Percentiles rank a stretch among this genome's conserved stretches.
Conservation (phyloP, 2,797 vertebrate genomes). For the Megalops cyprinoides region DNA sequence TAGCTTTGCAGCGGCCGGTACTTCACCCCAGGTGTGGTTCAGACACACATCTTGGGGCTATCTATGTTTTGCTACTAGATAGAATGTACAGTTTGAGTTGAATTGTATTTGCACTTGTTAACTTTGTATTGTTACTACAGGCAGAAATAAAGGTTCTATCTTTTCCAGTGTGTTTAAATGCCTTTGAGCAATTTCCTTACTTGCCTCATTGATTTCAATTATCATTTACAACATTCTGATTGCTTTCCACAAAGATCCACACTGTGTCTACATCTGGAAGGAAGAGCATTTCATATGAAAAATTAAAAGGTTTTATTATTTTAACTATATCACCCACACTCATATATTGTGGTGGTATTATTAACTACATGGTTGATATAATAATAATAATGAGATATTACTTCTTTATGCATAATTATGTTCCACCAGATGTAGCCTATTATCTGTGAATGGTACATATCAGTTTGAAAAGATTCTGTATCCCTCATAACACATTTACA, state of each 20-base stretch:
- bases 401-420: too few relatives aligned
- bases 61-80: slow-evolving; percentile 37
- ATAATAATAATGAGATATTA: too few relatives aligned
- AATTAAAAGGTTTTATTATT: not conserved
- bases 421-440: too few relatives aligned
- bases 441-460: too few relatives aligned
- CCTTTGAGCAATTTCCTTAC: not conserved
- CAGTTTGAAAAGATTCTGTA: too few relatives aligned
- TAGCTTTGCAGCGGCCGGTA: slow-evolving; percentile 32
- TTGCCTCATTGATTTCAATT: not conserved
- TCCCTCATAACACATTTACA: not conserved
- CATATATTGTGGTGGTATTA: not conserved
- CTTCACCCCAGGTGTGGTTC: slow-evolving; percentile 15
- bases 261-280: not conserved
- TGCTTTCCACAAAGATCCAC: not conserved
- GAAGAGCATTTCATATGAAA: not conserved
- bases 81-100: slow-evolving; percentile 35
- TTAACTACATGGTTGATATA: too few relatives aligned
- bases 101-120: slow-evolving; percentile 39
- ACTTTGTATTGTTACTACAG: slow-evolving; percentile 38
- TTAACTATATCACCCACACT: not conserved
- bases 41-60: slow-evolving; percentile 14
- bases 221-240: not conserved
- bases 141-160: slow-evolving; percentile 41
- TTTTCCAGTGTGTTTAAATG: slow-evolving; percentile 39